Evolutionary conservation across 37 sponge, comb jelly and placozoan species (phyloP).

Genomic region (Ephydatia muelleri): DNA sequence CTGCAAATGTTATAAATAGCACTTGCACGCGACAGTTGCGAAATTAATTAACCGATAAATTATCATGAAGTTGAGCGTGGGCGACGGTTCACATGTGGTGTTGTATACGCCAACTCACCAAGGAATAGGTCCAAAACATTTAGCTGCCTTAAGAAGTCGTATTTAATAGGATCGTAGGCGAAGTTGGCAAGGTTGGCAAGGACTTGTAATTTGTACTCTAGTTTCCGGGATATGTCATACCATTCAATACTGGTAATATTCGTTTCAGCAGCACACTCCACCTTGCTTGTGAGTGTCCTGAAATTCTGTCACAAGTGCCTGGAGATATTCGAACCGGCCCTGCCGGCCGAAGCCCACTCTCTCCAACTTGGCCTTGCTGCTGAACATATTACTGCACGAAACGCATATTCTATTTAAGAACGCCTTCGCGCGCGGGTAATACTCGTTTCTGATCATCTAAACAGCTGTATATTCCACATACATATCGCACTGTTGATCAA

Average conservation of each 20-base stretch:
- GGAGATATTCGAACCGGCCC: slow-evolving; percentile 76
- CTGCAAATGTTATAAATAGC: neutral
- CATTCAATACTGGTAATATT: neutral
- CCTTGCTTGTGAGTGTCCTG: slow-evolving; percentile 78
- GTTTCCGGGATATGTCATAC: neutral
- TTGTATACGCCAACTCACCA: slow-evolving; percentile 29
- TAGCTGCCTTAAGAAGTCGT: slow-evolving; percentile 72
- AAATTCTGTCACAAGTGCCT: slow-evolving; percentile 85
- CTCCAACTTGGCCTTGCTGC: slow-evolving; percentile 56
- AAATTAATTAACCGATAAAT: neutral
- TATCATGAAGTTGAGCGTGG: too few species aligned
- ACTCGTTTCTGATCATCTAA: too few species aligned
- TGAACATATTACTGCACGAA: slow-evolving; percentile 67
- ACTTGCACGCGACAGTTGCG: neutral
- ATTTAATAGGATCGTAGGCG: slow-evolving; percentile 89
- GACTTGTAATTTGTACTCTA: slow-evolving; percentile 70
- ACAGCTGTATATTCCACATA: neutral
- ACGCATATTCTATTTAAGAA: too few species aligned
- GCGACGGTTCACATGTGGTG: too few species aligned
- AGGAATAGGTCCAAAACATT: slow-evolving; percentile 84
- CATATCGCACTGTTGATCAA: slow-evolving; percentile 86
- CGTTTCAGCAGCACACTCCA: neutral
- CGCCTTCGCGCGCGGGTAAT: too few species aligned
- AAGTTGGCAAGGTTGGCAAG: slow-evolving; percentile 85
- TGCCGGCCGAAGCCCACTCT: slow-evolving; percentile 54